A percentile compares a stretch with the other conserved stretches of the same genome.
Evolutionary conservation across 1,140 invertebrate species (phyloP).

Genomic region (Drosophila aff.): DNA sequence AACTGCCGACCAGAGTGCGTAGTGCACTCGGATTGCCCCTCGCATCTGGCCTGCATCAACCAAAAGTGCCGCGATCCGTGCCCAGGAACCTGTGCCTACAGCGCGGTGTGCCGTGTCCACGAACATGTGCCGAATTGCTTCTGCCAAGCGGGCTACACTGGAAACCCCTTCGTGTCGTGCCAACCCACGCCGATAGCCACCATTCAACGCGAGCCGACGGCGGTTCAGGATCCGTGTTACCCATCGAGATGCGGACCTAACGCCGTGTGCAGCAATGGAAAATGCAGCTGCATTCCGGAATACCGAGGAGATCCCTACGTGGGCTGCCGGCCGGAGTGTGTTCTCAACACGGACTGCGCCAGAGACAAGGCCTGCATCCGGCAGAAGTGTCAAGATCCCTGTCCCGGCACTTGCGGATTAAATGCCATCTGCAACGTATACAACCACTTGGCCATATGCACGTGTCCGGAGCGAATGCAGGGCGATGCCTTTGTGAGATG

Average conservation of each 20-base stretch:
- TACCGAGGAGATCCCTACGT: conserved; percentile 89
- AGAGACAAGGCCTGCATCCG: conserved; percentile 89
- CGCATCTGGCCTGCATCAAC: conserved; percentile 91
- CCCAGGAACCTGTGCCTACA: conserved; percentile 90
- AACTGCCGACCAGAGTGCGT: conserved; percentile 90
- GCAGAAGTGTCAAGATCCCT: conserved; percentile 91
- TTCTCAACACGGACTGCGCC: conserved; percentile 90
- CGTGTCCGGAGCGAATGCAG: conserved; percentile 88
- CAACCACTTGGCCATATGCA: conserved; percentile 91
- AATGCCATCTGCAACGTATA: conserved; percentile 90
- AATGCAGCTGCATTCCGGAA: conserved; percentile 87
- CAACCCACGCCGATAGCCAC: conserved; percentile 85
- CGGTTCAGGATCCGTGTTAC: conserved; percentile 87
- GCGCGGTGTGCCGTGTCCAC: conserved; percentile 90
- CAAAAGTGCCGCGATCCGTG: conserved; percentile 94
- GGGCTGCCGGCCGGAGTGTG: conserved; percentile 91
- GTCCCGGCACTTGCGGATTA: conserved; percentile 91
- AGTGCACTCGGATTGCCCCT: conserved; percentile 89
- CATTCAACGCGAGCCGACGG: conserved; percentile 88
- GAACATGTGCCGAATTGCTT: conserved; percentile 91
- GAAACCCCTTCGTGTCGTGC: conserved; percentile 88
- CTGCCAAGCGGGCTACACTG: conserved; percentile 89
- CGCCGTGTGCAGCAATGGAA: conserved; percentile 88
- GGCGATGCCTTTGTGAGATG: conserved; percentile 92
- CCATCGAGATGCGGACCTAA: conserved; percentile 91